Evolutionary conservation across 2,888 invertebrate genomes (phyloP).

Genomic region (Machimus atricapillus): DNA sequence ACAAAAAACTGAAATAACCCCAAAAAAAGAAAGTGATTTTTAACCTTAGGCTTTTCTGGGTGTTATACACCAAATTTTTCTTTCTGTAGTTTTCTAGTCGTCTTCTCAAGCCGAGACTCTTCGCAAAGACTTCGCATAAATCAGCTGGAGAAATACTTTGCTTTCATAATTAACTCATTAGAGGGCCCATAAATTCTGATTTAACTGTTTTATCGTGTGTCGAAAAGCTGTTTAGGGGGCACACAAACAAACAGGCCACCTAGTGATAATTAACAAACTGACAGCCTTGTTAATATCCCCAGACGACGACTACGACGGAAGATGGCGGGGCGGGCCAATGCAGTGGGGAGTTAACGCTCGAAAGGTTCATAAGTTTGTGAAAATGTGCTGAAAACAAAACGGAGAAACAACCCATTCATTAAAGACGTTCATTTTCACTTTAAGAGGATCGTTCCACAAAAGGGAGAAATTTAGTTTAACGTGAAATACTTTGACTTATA

Average conservation of each 20-base stretch:
- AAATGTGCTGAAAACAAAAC: not conserved
- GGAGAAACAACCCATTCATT: not conserved
- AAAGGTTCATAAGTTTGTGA: not conserved
- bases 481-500: not conserved
- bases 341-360: not conserved
- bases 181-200: conserved; percentile 46
- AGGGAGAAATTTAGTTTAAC: not conserved
- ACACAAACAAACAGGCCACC: conserved; percentile 32
- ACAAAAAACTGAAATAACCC: not conserved
- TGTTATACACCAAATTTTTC: not conserved
- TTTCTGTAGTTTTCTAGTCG: not conserved
- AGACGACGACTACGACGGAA: not conserved
- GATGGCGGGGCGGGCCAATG: not conserved
- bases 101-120: not conserved
- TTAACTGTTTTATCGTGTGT: conserved; percentile 46
- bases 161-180: conserved; percentile 47
- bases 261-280: conserved; percentile 36
- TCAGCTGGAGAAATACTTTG: conserved; percentile 41
- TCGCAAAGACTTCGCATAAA: conserved; percentile 35
- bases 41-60: not conserved
- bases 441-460: not conserved
- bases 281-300: conserved; percentile 23
- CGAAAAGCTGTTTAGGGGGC: conserved; percentile 43
- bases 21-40: not conserved
- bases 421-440: not conserved